These are phyloP conservation scores for Drosophila burlai DNA, from an alignment of 1,140 invertebrate species.

Conservation along the genomic window DNA sequence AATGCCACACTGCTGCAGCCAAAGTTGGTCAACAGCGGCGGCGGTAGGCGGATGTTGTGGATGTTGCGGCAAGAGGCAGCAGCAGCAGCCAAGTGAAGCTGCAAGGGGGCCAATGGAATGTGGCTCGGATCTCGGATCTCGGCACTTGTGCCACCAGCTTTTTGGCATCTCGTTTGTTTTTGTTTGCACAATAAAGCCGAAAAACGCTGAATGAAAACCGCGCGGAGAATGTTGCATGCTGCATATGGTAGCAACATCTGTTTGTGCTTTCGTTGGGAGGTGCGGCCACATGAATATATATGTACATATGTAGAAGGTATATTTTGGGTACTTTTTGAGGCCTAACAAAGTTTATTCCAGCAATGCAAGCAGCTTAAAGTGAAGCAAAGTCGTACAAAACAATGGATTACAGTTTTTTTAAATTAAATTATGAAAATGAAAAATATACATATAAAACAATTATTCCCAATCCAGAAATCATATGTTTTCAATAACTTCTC, in stretches of 20 bases:
- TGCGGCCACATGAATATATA: neutral
- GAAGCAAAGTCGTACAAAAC: neutral
- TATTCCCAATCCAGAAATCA: neutral
- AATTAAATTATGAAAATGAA: neutral
- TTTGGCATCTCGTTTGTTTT: slow-evolving; percentile 44
- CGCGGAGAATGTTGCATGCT: slow-evolving; percentile 38
- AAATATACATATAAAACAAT: neutral
- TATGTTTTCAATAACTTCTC: neutral
- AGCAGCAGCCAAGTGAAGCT: slow-evolving; percentile 4
- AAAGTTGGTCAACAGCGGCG: slow-evolving; percentile 50
- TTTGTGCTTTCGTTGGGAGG: slow-evolving; percentile 20
- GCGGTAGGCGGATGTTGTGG: slow-evolving; percentile 26
- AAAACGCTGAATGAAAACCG: slow-evolving; percentile 52
- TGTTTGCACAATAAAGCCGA: slow-evolving; percentile 49
- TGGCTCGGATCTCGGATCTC: slow-evolving; percentile 32
- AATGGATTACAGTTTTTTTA: neutral
- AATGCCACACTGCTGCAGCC: slow-evolving; percentile 25
- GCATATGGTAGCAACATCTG: slow-evolving; percentile 44
- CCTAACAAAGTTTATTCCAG: slow-evolving; percentile 4
- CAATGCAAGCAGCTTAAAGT: neutral
- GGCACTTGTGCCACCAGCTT: slow-evolving; percentile 19
- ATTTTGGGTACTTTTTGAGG: slow-evolving; percentile 19
- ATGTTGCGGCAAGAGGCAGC: slow-evolving; percentile 34
- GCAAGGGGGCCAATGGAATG: slow-evolving; percentile 46
- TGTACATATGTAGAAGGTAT: neutral